Evolutionary conservation across 2,888 invertebrate species (phyloP).

Genomic region (Sylvicola cinctus): DNA sequence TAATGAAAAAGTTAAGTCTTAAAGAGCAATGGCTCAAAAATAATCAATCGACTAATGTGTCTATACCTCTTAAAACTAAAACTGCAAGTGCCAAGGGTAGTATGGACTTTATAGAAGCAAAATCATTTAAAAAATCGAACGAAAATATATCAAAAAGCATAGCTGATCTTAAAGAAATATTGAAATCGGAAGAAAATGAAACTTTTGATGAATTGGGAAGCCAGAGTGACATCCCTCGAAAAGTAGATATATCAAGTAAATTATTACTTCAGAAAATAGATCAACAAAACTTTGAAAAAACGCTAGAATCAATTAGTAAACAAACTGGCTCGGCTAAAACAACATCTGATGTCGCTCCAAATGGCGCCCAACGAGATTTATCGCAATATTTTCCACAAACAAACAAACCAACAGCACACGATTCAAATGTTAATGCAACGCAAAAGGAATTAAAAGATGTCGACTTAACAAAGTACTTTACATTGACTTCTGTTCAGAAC

Average conservation of each 20-base stretch:
- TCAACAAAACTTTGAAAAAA: slow-evolving; percentile 20
- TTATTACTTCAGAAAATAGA: slow-evolving; percentile 15
- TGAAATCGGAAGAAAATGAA: too few species aligned
- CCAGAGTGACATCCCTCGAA: too few species aligned
- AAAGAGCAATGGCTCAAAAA: slow-evolving; percentile 24
- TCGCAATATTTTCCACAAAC: slow-evolving; percentile 25
- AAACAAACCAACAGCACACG: slow-evolving; percentile 14
- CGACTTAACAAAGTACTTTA: slow-evolving; percentile 24
- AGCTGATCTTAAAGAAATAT: too few species aligned
- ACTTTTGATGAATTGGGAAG: too few species aligned
- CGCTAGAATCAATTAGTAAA: slow-evolving; percentile 21
- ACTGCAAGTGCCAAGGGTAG: too few species aligned
- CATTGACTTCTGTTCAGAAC: slow-evolving; percentile 15
- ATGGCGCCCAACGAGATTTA: slow-evolving; percentile 12
- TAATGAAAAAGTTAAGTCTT: slow-evolving; percentile 21
- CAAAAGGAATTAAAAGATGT: slow-evolving; percentile 24
- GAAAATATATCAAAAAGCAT: too few species aligned
- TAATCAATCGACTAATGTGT: slow-evolving; percentile 9
- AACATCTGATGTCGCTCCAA: neutral
- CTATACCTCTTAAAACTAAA: too few species aligned
- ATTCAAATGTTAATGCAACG: slow-evolving; percentile 17
- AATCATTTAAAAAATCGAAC: too few species aligned
- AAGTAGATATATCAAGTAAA: too few species aligned
- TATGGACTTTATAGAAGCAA: too few species aligned
- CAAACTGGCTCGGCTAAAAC: slow-evolving; percentile 20